Percentiles rank a stretch among this genome's conserved stretches.
Evolutionary conservation across 35 echinoderm and acorn worm species (phyloP).

Genomic region (Apostichopus japonicus): DNA sequence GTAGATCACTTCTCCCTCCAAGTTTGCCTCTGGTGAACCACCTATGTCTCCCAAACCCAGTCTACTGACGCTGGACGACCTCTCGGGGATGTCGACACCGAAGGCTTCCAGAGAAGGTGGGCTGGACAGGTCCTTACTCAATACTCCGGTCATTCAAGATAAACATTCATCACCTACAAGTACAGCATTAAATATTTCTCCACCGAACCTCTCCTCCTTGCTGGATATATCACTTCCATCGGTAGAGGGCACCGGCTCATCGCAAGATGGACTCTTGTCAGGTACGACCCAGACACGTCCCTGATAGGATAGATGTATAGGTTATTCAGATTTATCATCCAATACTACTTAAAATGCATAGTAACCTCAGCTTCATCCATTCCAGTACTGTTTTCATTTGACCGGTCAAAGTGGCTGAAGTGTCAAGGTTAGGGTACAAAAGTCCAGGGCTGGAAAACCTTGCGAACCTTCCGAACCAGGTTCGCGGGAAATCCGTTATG

Average conservation of each 20-base stretch:
- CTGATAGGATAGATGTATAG: too few species aligned
- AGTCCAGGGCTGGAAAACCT: too few species aligned
- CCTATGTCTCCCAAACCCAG: slow-evolving; percentile 5
- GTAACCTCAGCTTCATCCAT: too few species aligned
- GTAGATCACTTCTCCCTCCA: neutral
- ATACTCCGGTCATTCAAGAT: slow-evolving; percentile 30
- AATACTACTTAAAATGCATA: too few species aligned
- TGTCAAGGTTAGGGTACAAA: too few species aligned
- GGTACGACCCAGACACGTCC: neutral
- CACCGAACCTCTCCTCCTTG: slow-evolving; percentile 86
- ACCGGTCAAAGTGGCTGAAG: too few species aligned
- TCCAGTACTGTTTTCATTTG: too few species aligned
- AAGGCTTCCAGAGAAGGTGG: neutral
- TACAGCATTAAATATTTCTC: slow-evolving; percentile 62
- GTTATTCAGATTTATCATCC: too few species aligned
- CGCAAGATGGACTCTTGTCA: slow-evolving; percentile 53
- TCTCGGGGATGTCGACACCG: slow-evolving; percentile 24
- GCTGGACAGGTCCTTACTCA: slow-evolving; percentile 28
- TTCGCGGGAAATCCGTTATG: too few species aligned
- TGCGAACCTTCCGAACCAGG: too few species aligned
- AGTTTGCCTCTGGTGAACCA: neutral
- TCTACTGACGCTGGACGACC: neutral
- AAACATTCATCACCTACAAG: neutral
- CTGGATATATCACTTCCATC: slow-evolving; percentile 85
- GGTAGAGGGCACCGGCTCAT: slow-evolving; percentile 55